phyloP scores from a whole-genome alignment of 2,113 vertebrate species.

The Oplegnathus fasciatus region DNA sequence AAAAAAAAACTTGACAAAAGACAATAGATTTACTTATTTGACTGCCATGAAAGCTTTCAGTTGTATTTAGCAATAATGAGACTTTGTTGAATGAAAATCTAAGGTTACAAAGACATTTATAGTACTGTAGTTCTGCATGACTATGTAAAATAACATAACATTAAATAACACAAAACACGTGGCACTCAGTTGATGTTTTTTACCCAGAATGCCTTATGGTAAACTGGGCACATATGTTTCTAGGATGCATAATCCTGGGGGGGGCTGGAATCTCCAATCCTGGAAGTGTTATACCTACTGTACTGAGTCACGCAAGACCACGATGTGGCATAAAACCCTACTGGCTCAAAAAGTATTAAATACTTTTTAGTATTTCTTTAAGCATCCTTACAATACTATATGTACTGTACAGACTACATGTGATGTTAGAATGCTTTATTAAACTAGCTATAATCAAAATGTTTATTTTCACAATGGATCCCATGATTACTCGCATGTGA shows the following conservation, averaged over 20 bases:
- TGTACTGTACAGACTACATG: not conserved
- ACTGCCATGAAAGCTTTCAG: not conserved
- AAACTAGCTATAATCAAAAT: too few species aligned
- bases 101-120: not conserved
- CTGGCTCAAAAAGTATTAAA: not conserved
- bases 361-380: not conserved
- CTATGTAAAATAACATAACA: not conserved
- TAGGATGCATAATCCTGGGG: not conserved
- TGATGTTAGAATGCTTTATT: not conserved
- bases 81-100: not conserved
- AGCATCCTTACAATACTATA: not conserved
- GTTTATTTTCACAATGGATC: not conserved
- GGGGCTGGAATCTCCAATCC: not conserved
- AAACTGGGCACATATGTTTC: slow-evolving; percentile 15
- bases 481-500: not conserved
- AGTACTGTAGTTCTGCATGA: not conserved
- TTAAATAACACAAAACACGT: slow-evolving; percentile 19
- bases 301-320: not conserved
- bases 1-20: not conserved
- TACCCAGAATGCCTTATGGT: slow-evolving; percentile 1
- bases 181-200: not conserved
- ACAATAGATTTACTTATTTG: not conserved
- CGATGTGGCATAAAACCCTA: not conserved
- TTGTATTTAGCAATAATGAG: not conserved
- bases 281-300: not conserved